Conservation (phyloP, 2,797 vertebrate genomes). For the Ctenopoma multispine region DNA sequence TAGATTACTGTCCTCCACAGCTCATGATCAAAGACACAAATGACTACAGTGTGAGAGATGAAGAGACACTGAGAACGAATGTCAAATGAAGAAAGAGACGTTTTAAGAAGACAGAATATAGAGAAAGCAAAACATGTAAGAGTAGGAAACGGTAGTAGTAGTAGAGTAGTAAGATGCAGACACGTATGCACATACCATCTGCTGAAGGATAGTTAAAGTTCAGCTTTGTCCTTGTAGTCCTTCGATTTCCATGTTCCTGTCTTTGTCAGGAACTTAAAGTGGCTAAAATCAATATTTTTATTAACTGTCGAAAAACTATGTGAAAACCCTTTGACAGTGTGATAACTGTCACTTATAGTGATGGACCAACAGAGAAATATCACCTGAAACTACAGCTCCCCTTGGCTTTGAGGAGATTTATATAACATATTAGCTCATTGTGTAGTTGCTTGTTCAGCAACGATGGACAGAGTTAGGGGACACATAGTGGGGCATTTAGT, state of each 20-base stretch:
- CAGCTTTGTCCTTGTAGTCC: background rate
- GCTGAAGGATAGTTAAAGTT: conserved; percentile 11
- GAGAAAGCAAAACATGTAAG: conserved; percentile 28
- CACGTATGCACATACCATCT: conserved; percentile 1
- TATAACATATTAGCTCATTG: background rate
- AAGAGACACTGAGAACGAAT: conserved; percentile 46
- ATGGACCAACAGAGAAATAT: background rate
- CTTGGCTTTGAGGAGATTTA: background rate
- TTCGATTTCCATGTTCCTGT: conserved; percentile 10
- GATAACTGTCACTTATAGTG: background rate
- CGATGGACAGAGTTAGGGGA: no score
- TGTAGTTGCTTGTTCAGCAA: background rate
- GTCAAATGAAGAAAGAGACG: conserved; percentile 18
- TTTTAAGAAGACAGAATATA: conserved; percentile 26
- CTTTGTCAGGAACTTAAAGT: background rate
- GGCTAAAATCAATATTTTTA: background rate
- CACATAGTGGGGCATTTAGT: no score
- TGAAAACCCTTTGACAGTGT: background rate
- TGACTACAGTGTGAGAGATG: conserved; percentile 45
- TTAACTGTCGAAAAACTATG: background rate
- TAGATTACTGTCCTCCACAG: conserved; percentile 74
- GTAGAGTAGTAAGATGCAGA: conserved; percentile 8
- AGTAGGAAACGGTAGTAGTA: conserved; percentile 32
- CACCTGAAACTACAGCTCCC: background rate
- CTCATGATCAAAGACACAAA: conserved; percentile 74